These are phyloP conservation scores for Microcebus lehilahytsara DNA, from an alignment of 2,113 vertebrate genomes.

Conservation along the genomic window DNA sequence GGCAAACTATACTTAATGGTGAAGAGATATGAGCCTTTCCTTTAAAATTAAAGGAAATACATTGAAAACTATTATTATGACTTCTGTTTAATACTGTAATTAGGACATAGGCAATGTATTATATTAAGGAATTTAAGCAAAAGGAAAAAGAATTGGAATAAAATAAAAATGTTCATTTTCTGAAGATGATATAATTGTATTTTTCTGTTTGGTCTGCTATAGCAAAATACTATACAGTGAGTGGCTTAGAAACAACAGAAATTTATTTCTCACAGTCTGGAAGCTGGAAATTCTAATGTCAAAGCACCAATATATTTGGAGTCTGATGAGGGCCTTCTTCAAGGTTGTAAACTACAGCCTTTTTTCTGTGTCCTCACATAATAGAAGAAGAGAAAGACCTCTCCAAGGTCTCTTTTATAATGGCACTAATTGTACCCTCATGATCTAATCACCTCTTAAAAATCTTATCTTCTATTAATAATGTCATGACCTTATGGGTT, in stretches of 20 bases:
- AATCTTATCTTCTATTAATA: no score
- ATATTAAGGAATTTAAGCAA: background rate
- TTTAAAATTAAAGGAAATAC: background rate
- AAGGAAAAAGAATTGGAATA: background rate
- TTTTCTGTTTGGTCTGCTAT: background rate
- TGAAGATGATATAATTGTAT: background rate
- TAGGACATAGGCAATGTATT: background rate
- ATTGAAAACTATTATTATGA: background rate
- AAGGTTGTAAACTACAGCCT: background rate
- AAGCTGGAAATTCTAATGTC: background rate
- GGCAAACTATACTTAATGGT: background rate
- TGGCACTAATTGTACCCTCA: background rate
- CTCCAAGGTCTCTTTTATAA: background rate
- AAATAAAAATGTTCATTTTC: background rate
- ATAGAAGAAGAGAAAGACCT: background rate
- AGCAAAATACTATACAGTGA: background rate
- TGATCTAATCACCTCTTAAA: background rate
- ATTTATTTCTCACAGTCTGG: background rate
- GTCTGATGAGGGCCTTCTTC: background rate
- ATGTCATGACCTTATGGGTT: background rate
- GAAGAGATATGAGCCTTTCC: background rate
- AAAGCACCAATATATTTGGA: background rate
- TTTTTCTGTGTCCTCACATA: no score
- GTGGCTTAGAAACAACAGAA: background rate
- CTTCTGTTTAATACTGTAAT: background rate